These are phyloP conservation scores for Agonopterix subpropinquella DNA, from an alignment of 2,888 invertebrate species.

Conservation along the genomic window DNA sequence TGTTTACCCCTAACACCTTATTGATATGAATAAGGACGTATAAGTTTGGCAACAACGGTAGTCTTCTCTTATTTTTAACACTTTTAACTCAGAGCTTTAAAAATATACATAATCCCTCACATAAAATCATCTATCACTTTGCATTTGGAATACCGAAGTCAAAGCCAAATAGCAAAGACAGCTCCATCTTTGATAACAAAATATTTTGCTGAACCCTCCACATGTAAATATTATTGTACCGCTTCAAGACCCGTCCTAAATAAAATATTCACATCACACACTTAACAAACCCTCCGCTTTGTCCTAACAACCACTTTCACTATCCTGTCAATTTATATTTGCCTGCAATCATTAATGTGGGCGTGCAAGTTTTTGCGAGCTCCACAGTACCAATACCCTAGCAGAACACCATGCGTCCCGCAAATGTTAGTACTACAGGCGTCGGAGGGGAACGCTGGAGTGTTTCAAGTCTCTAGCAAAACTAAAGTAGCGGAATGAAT, in stretches of 20 bases:
- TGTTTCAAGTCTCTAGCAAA: constrained; percentile 13
- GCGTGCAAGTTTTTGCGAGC: constrained; percentile 37
- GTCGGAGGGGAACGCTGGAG: constrained; percentile 16
- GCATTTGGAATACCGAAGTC: constrained; percentile 1
- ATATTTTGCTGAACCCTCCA: constrained; percentile 24
- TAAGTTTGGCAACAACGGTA: too few relatives aligned
- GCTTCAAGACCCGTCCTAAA: constrained; percentile 29
- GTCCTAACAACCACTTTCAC: constrained; percentile 63
- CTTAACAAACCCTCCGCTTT: constrained; percentile 43
- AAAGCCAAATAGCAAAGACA: constrained; percentile 2
- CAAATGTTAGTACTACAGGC: constrained; percentile 11
- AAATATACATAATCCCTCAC: too few relatives aligned
- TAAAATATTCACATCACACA: constrained; percentile 66
- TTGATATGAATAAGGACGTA: too few relatives aligned
- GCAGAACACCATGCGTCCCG: constrained; percentile 22
- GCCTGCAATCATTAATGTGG: constrained; percentile 60
- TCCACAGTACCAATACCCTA: neutral
- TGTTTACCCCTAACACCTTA: too few relatives aligned
- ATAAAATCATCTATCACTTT: neutral
- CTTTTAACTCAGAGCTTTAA: too few relatives aligned
- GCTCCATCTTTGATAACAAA: constrained; percentile 9
- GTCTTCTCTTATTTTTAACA: too few relatives aligned
- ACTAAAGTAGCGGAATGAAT: constrained; percentile 60
- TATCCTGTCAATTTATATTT: constrained; percentile 70
- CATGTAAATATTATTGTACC: constrained; percentile 19